Percentiles rank a stretch among this genome's conserved stretches.
These are phyloP conservation scores for Lichenostomus cassidix DNA, from an alignment of 2,113 vertebrate species.

Conservation along the genomic window DNA sequence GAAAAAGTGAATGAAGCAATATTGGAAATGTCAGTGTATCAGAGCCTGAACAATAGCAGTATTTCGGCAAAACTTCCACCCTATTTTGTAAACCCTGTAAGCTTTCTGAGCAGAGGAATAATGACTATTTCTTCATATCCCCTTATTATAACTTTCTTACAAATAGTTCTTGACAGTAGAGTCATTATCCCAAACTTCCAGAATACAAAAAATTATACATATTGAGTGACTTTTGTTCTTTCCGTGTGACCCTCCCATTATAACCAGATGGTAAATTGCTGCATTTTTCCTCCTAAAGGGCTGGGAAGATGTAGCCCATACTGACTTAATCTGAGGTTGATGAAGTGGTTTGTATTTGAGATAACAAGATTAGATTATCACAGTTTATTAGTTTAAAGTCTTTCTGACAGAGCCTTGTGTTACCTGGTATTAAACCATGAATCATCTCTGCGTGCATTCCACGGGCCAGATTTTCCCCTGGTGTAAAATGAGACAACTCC, in stretches of 20 bases:
- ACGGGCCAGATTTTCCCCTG: not conserved
- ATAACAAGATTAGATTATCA: conserved; percentile 65
- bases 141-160: conserved; percentile 4
- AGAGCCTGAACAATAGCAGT: not conserved
- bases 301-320: conserved; percentile 42
- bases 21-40: conserved; percentile 24
- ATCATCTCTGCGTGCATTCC: conserved; percentile 22
- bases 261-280: conserved; percentile 63
- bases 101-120: not conserved
- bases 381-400: conserved; percentile 67
- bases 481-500: not conserved
- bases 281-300: conserved; percentile 34
- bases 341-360: conserved; percentile 64
- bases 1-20: conserved; percentile 5
- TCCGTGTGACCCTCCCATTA: conserved; percentile 26
- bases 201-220: not conserved
- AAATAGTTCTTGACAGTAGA: conserved; percentile 35
- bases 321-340: conserved; percentile 66
- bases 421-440: conserved; percentile 57
- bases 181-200: conserved; percentile 7
- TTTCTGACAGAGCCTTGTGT: conserved; percentile 56
- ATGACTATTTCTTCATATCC: conserved; percentile 9
- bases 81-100: not conserved
- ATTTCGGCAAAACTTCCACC: not conserved
- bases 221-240: conserved; percentile 26